Base-by-base conservation (phyloP, 2,888 invertebrate species). In the Microchrysa polita region DNA sequence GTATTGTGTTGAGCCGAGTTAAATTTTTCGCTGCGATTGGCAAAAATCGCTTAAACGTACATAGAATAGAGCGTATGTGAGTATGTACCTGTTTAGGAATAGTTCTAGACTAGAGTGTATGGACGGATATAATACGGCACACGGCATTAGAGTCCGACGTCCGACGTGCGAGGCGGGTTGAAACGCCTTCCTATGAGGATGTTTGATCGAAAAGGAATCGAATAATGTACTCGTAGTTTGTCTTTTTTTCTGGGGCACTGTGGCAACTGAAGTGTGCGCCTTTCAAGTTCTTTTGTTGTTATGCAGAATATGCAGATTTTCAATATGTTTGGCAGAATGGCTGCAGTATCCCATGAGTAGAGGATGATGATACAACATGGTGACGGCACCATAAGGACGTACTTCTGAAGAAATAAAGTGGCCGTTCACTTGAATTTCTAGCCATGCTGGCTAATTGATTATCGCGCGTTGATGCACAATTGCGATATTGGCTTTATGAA, bases 141-240 rank as follows among this genome's bases (percentile, higher is more conserved):
- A 5, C 4, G 2, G 12, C 10, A n/a, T 48, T n/a, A 12, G 48
- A n/a, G 48, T 12, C 14, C 12, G 10, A n/a, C 12, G 10, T n/a
- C 10, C 12, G 48, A 10, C 10, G 48, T 2, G 27, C 7, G 27
- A 34, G 27, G 27, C 27, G 27, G 7, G 27, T 2, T 34, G 27
- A 34, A 34, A 2, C 7, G 27, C 4, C 59, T n/a, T n/a, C n/a
- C n/a, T n/a, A 59, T 27, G 14, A 27, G 5, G 34, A 34, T 65
- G 65, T 65, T 65, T 65, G 65, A 65, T 65, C 65, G 65, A 65
- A 65, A 34, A 34, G 48, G 44, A 65, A 65, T 65, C 48, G 65
- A 65, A 48, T 23, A 65, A 20, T 48, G 2, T 34, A 7, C n/a
- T n/a, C n/a, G n/a, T n/a, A n/a, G n/a, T n/a, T n/a, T 34, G 4